phyloP scores from a whole-genome alignment of 2,797 vertebrate species.

The Orientallactaga sibirica region DNA sequence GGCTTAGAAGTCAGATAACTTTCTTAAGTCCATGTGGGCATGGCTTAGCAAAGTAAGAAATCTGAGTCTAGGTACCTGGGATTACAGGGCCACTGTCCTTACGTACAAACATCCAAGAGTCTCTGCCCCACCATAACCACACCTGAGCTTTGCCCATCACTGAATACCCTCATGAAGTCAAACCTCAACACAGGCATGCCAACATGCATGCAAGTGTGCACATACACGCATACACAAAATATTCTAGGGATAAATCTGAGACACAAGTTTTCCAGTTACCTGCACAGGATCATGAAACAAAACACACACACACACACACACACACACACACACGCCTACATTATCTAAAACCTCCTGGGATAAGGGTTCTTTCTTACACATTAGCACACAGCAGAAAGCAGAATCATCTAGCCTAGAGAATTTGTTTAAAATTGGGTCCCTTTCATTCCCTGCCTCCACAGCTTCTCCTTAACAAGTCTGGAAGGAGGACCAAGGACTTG shows the following conservation, averaged over 20 bases:
- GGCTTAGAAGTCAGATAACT: background rate
- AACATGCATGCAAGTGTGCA: background rate
- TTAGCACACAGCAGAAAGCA: background rate
- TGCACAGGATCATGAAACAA: background rate
- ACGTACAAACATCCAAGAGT: background rate
- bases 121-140: background rate
- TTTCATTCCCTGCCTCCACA: too few species aligned
- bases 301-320: too few species aligned
- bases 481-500: background rate
- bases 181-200: background rate
- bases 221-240: background rate
- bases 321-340: too few species aligned
- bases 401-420: background rate
- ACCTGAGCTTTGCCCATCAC: background rate
- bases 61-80: background rate
- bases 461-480: background rate
- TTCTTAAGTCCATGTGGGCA: background rate
- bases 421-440: background rate
- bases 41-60: background rate
- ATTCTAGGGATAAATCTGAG: background rate
- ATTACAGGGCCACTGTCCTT: background rate
- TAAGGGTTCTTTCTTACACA: background rate
- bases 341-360: background rate
- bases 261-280: conserved; percentile 11
- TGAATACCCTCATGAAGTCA: background rate